These are phyloP conservation scores for Nerophis lumbriciformis DNA, from an alignment of 2,113 vertebrate genomes.

Conservation along the genomic window DNA sequence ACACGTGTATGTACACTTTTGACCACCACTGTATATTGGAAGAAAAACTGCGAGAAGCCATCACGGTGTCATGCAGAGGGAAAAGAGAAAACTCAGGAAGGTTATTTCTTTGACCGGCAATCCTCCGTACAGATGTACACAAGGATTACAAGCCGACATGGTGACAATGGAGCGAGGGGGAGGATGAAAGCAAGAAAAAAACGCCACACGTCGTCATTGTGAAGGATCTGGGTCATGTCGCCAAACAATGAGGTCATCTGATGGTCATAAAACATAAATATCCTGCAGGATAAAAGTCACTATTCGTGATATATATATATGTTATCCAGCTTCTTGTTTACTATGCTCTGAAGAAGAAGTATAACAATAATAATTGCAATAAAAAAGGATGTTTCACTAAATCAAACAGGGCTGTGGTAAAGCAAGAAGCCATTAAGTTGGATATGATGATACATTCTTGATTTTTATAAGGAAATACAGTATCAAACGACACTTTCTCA, in stretches of 20 bases:
- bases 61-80: not conserved
- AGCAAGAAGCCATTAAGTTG: too few species aligned
- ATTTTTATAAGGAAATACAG: too few species aligned
- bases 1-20: too few species aligned
- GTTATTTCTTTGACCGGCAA: not conserved
- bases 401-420: too few species aligned
- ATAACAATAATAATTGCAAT: too few species aligned
- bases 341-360: too few species aligned
- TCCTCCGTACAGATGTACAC: not conserved
- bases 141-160: conserved; percentile 19
- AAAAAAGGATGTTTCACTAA: too few species aligned
- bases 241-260: conserved; percentile 29
- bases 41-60: not conserved
- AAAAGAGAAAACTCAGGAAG: too few species aligned
- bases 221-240: conserved; percentile 55
- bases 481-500: too few species aligned
- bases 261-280: conserved; percentile 21
- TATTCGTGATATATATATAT: not conserved
- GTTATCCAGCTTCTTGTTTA: too few species aligned
- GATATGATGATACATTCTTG: too few species aligned
- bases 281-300: conserved; percentile 16
- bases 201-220: conserved; percentile 20
- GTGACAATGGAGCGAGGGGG: conserved; percentile 25
- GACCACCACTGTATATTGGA: not conserved
- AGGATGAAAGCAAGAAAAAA: conserved; percentile 6